Conservation (phyloP, 2,113 vertebrate species). For the Bostrychus sinensis region DNA sequence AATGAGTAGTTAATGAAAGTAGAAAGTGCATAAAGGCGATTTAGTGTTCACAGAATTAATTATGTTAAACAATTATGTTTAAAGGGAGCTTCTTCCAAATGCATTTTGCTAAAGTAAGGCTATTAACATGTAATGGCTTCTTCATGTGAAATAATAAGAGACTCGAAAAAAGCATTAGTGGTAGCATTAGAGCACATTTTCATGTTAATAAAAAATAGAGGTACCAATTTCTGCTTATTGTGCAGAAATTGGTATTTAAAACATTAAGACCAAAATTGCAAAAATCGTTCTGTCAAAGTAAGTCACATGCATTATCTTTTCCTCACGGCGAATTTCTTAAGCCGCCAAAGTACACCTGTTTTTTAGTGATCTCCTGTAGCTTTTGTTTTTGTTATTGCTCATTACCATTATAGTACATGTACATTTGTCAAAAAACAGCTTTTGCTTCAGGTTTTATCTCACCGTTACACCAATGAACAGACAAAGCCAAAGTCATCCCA, state of each 20-base stretch:
- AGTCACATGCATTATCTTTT: neutral
- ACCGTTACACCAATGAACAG: neutral
- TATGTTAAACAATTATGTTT: constrained; percentile 27
- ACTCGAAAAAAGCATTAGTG: neutral
- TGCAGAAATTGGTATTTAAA: no score
- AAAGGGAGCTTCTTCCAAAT: constrained; percentile 14
- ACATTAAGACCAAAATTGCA: neutral
- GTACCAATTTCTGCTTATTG: neutral
- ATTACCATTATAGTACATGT: neutral
- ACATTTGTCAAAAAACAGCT: neutral
- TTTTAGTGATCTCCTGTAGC: neutral
- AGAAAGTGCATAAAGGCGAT: constrained; percentile 11
- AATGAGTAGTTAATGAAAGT: constrained; percentile 10
- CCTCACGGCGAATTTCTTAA: neutral
- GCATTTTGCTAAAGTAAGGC: constrained; percentile 36
- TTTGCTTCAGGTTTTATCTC: neutral
- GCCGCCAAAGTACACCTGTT: neutral
- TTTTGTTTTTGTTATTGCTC: neutral
- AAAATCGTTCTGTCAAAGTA: constrained; percentile 5
- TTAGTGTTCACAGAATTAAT: constrained; percentile 29
- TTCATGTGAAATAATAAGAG: constrained; percentile 35
- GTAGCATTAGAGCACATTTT: neutral
- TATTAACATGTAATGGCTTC: constrained; percentile 37
- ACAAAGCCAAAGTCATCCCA: no score
- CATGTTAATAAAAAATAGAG: neutral